Base-by-base conservation (phyloP, 1,140 invertebrate genomes). In the Aphaenogaster floridana region DNA sequence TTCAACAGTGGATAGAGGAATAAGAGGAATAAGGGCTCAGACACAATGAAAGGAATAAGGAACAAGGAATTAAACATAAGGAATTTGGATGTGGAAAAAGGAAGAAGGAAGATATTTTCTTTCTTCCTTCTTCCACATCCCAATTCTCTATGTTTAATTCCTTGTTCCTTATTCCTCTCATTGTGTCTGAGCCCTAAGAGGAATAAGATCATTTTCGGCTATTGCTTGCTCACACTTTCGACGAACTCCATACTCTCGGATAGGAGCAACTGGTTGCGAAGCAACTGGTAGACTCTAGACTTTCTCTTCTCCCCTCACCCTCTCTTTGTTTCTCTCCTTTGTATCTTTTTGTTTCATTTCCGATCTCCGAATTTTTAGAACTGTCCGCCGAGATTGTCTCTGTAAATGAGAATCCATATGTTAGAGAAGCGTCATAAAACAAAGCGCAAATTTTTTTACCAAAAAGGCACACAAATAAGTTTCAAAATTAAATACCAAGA, bases 241-340 rank as follows among this genome's bases (percentile, higher is more conserved):
- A 36, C 28, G 8, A 69, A 66, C 61, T 48, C 48, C 48, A 17
- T 52, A 83, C 34, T 63, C 63, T 71, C 52, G 28, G 36, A 50
- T n/a, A 80, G 64, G 78, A 90, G 93, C 93, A 93, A 93, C 92
- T 93, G 86, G 93, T 93, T 92, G 93, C 89, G 88, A 91, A 92
- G 92, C 93, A 93, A 93, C 93, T 93, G 87, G 93, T 93, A 90
- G 15, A 85, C 34, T 68, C 52, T 39, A n/a, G 74, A 34, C 1
- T 4, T 15, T 50, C 72, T 68, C 59, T 84, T n/a, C 59, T 15
- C n/a, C 48, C 76, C 54, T 76, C 13, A 74, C 21, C 64, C 28
- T 63, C 36, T 74, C 6, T 11, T 42, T 86, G n/a, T 52, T 28
- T 54, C 42, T 61, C 8, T 84, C 7, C n/a, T 28, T 0, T 17